Conservation (phyloP, 1,140 invertebrate species). For the Drosophila sp. region DNA sequence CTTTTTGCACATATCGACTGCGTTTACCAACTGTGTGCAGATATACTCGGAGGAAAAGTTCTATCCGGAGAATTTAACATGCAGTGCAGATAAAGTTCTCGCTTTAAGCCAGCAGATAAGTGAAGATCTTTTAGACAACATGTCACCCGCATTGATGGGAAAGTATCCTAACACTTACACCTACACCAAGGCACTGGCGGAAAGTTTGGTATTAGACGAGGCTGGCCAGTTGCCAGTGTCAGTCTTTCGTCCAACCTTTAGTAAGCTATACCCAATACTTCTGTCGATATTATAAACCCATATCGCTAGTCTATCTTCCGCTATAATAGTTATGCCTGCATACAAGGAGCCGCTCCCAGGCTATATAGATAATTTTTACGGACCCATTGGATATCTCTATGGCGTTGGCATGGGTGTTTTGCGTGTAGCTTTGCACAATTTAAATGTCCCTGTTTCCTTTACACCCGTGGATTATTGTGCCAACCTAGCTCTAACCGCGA, state of each 20-base stretch:
- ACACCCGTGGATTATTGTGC: slow-evolving; percentile 92
- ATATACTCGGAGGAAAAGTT: slow-evolving; percentile 87
- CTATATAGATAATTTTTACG: slow-evolving; percentile 96
- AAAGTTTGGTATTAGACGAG: slow-evolving; percentile 87
- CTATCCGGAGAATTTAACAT: slow-evolving; percentile 86
- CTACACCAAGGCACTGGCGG: slow-evolving; percentile 91
- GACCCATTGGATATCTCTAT: slow-evolving; percentile 89
- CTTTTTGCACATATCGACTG: slow-evolving; percentile 89
- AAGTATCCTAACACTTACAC: slow-evolving; percentile 92
- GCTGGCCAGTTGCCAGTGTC: slow-evolving; percentile 87
- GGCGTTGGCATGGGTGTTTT: slow-evolving; percentile 90
- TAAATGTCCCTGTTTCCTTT: slow-evolving; percentile 86
- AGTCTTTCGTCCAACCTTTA: slow-evolving; percentile 88
- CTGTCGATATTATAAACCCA: not conserved
- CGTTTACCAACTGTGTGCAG: slow-evolving; percentile 88
- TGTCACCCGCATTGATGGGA: slow-evolving; percentile 87
- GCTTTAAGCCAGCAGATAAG: slow-evolving; percentile 83
- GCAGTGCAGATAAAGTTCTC: slow-evolving; percentile 87
- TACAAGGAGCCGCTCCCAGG: slow-evolving; percentile 88
- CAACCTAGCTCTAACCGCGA: slow-evolving; percentile 89
- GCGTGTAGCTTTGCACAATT: slow-evolving; percentile 84
- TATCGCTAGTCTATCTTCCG: not conserved
- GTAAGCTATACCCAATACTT: slow-evolving; percentile 81
- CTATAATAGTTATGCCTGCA: slow-evolving; percentile 88
- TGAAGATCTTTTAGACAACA: slow-evolving; percentile 85